Percentiles rank a stretch among this genome's conserved stretches.
phyloP scores from a whole-genome alignment of 2,113 vertebrate species.

The Lagopus muta region DNA sequence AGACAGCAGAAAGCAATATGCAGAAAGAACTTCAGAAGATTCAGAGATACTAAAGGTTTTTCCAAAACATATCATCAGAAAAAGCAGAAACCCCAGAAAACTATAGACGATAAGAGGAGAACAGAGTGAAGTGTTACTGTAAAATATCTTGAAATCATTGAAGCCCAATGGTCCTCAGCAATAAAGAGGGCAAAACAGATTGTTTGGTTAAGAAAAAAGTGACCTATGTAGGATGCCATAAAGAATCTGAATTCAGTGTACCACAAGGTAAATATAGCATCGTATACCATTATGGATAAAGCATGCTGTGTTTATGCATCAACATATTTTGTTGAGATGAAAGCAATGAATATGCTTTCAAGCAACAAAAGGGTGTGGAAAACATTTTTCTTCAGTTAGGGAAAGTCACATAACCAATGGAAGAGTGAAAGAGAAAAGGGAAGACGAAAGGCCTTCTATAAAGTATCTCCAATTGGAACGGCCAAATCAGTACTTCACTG shows the following conservation, averaged over 20 bases:
- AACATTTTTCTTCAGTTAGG: not conserved
- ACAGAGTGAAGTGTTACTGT: not conserved
- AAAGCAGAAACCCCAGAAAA: not conserved
- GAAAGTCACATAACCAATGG: not conserved
- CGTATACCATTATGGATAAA: not conserved
- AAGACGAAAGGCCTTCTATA: not conserved
- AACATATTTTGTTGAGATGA: not conserved
- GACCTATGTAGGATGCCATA: not conserved
- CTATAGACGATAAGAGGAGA: not conserved
- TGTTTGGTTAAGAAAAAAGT: not conserved
- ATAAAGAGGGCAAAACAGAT: not conserved
- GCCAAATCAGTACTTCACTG: not conserved
- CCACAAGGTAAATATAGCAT: not conserved
- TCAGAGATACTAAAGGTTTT: not conserved
- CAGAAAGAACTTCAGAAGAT: not conserved
- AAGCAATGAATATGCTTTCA: not conserved
- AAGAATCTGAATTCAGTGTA: not conserved
- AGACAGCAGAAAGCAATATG: not conserved
- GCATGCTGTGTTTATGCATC: not conserved
- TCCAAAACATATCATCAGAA: not conserved
- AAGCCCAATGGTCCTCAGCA: not conserved
- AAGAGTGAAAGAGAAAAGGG: not conserved
- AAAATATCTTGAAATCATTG: not conserved
- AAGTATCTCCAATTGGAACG: not conserved
- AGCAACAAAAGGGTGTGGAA: not conserved